phyloP scores from a whole-genome alignment of 1,140 invertebrate genomes.

The Apis mellifera region DNA sequence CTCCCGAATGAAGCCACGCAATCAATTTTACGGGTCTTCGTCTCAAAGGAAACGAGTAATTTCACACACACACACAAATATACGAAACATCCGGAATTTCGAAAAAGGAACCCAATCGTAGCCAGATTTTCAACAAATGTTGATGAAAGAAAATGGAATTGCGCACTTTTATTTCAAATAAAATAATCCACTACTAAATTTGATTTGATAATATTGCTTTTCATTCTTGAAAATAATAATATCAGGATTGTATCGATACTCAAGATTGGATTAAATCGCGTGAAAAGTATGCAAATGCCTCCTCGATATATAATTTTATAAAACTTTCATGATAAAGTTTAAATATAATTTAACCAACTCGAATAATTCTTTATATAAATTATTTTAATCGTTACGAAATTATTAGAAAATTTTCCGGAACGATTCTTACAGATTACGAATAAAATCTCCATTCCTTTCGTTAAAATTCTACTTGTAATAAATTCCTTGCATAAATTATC shows the following conservation, averaged over 20 bases:
- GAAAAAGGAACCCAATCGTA: neutral
- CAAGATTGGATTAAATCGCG: neutral
- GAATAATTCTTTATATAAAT: too few relatives aligned
- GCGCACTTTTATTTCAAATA: neutral
- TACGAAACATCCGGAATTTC: neutral
- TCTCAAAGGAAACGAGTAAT: neutral
- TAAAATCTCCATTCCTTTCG: too few relatives aligned
- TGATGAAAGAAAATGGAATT: neutral
- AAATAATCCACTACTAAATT: constrained; percentile 2
- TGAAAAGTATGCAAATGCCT: neutral
- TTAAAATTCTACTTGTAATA: too few relatives aligned
- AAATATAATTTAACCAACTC: neutral
- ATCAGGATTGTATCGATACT: neutral
- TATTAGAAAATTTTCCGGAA: too few relatives aligned
- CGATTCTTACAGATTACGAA: too few relatives aligned
- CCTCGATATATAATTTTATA: neutral
- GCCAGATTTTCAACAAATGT: neutral
- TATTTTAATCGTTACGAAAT: too few relatives aligned
- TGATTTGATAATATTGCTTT: neutral
- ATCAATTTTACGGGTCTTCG: too few relatives aligned
- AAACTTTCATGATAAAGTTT: neutral
- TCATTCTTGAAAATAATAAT: constrained; percentile 10
- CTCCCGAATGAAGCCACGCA: neutral
- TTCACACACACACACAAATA: neutral
- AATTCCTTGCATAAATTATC: too few relatives aligned